Evolutionary conservation across 2,113 vertebrate genomes (phyloP), one percentile per base, ranked within the genome.

Genomic region (Leptobrachium leishanense): DNA sequence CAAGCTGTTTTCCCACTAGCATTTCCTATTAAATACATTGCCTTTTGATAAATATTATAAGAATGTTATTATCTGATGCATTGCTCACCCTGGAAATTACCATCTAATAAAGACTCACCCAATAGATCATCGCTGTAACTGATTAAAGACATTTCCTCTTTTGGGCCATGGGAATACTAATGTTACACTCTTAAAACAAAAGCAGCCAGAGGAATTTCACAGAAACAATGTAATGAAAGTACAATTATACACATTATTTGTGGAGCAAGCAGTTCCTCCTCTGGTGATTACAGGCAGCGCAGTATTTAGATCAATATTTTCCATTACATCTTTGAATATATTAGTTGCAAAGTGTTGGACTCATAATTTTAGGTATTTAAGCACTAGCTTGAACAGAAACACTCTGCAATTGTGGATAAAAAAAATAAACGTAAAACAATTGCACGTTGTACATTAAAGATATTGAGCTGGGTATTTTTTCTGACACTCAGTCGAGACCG

Each of bases 271-370:
- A 54, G 43, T 70, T 46, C 41, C 43, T 46, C 43, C 12, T 50
- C 46, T 72, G 65, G 66, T 79, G 46, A 64, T 65, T 79, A 79
- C 69, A 73, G 77, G 6, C 71, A 74, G 64, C 15, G 76, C 5
- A 53, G 43, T 72, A 59, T 41, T 42, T 57, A 67, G 20, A 80
- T 80, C 77, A 68, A 74, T 80, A 80, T 15, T 40, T 20, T 74
- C 70, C 77, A 80, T 80, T 80, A 68, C 9, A 44, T 20, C 77
- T 57, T 57, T 43, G 20, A 73, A 74, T 74, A 80, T 67, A 70
- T 74, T 77, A 64, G 46, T 76, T 76, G 74, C 11, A 42, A 59
- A 64, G 41, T 70, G 53, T 77, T 39, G 68, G 50, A 53, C 12
- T 72, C 50, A 64, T 72, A 46, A 77, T 43, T 67, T 59, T 59